Base-by-base conservation (phyloP, 2,888 invertebrate species). In the Dexiosoma caninum region DNA sequence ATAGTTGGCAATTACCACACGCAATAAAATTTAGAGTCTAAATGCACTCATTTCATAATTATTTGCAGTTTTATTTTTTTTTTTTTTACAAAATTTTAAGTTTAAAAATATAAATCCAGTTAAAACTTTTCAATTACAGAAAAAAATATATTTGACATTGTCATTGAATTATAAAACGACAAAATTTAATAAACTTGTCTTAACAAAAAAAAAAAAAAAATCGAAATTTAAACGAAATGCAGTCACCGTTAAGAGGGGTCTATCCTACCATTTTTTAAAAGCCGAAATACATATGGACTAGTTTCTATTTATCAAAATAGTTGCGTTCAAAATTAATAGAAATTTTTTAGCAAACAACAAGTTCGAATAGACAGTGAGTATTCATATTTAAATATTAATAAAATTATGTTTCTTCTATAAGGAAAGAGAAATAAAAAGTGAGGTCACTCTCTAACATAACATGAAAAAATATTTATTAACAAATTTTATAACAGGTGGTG, bases 121-220 rank as follows among this genome's bases (percentile, higher is more conserved):
- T 32, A 64, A 64, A 46, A 12, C 19, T 21, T n/a, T 21, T 19
- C 6, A 44, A 9, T 37, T 4, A 23, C 35, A 10, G 10, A 55
- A 35, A 10, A n/a, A 55, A 35, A 10, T 32, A 23, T 23, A n/a
- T 37, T 32, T 49, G 49, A 19, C 49, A 49, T 12, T 49, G 64
- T 49, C 37, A 49, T 64, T 64, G 49, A 64, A 2, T 46, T 49
- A 9, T 14, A 51, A 0, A 27, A 27, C 32, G n/a, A 35, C 8
- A 46, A 32, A 14, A 19, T n/a, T n/a, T n/a, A 35, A 23, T 27
- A 21, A 64, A 49, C 64, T 64, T 64, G 64, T 35, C 37, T 49
- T 35, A n/a, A 14, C 12, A 3, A 12, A 30, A 42, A 44, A 44
- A 32, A 14, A 30, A 40, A 14, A 14, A 59, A 10, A 64, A 46